Conservation (phyloP, 2,797 vertebrate genomes). For the Diplodus sargus region DNA sequence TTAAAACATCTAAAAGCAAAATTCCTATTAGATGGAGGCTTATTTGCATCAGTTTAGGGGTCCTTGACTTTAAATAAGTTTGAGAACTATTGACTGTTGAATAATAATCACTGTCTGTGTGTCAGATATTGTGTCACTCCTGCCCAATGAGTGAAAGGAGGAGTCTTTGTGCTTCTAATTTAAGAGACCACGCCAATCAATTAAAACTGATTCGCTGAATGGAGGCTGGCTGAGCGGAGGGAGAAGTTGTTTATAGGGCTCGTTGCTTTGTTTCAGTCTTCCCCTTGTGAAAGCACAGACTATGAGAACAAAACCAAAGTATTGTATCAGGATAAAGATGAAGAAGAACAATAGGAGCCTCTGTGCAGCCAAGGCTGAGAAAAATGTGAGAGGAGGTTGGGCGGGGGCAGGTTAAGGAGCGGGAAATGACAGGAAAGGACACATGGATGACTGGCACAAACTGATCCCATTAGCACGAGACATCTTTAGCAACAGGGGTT, state of each 20-base stretch:
- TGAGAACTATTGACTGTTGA: not conserved
- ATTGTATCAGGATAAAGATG: conserved; percentile 65
- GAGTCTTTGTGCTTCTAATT: not conserved
- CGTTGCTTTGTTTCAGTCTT: conserved; percentile 61
- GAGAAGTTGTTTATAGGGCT: conserved; percentile 31
- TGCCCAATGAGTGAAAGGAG: conserved; percentile 11
- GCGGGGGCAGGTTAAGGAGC: not conserved
- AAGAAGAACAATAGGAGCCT: conserved; percentile 68
- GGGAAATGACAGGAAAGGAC: conserved; percentile 34
- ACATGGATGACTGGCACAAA: conserved; percentile 33
- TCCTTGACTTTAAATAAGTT: no score
- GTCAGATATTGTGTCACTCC: not conserved
- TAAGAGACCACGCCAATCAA: conserved; percentile 7
- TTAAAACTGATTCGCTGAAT: conserved; percentile 38
- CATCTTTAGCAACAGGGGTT: not conserved
- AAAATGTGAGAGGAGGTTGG: conserved; percentile 32
- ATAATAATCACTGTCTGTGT: not conserved
- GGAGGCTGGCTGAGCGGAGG: conserved; percentile 15
- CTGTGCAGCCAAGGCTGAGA: conserved; percentile 55
- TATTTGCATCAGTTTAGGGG: no score
- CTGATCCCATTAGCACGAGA: conserved; percentile 36
- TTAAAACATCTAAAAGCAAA: no score
- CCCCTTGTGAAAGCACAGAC: conserved; percentile 44
- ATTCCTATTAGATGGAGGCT: no score
- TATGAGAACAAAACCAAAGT: conserved; percentile 63